phyloP scores from a whole-genome alignment of 2,113 vertebrate species.

The Acanthochromis polyacanthus region DNA sequence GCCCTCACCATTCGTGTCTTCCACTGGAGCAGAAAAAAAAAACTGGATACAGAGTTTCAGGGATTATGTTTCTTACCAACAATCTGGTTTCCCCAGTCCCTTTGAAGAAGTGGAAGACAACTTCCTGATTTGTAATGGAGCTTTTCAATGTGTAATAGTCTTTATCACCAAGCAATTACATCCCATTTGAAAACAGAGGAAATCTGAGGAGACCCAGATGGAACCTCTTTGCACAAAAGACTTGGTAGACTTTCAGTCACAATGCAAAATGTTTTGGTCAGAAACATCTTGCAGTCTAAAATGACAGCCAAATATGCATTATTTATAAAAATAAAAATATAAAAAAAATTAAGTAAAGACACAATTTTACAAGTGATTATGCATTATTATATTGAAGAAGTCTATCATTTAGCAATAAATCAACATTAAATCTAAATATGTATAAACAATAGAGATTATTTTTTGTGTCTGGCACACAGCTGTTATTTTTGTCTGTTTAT shows the following conservation, averaged over 20 bases:
- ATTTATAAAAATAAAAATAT: background rate
- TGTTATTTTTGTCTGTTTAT: constrained; percentile 1
- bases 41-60: constrained; percentile 19
- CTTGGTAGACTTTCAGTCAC: constrained; percentile 4
- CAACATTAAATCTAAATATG: background rate
- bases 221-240: background rate
- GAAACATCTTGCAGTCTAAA: background rate
- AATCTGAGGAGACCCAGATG: constrained; percentile 40
- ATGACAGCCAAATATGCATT: background rate
- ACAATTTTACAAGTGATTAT: background rate
- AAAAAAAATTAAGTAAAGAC: background rate
- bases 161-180: constrained; percentile 8
- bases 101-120: constrained; percentile 17
- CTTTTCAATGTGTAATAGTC: constrained; percentile 24
- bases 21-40: background rate
- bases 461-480: background rate
- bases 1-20: constrained; percentile 6
- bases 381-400: background rate
- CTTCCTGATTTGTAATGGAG: constrained; percentile 14
- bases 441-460: background rate
- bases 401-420: background rate
- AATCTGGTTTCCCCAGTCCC: background rate
- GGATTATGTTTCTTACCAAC: background rate
- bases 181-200: background rate
- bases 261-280: background rate